Evolutionary conservation across 2,797 vertebrate species (phyloP), one percentile per base, ranked within the genome.

Genomic region (Orientallactaga sibirica): DNA sequence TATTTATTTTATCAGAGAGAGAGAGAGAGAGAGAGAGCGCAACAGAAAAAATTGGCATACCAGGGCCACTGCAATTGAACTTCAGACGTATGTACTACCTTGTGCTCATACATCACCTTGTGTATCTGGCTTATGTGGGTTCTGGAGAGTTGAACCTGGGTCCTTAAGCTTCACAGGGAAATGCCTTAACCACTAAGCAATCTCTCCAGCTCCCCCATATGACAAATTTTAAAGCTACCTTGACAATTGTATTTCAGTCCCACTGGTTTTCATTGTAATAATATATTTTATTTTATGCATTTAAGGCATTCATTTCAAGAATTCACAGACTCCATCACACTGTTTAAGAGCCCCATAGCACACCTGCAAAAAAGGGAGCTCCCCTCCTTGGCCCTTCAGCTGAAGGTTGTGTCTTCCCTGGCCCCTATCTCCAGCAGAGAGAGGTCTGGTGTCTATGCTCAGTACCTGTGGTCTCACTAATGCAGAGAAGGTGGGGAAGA

Each of bases 251-350:
- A 81, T 92, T 86, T 92, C 25, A 43, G 10, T 70, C 61, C 77
- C 20, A 64, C 71, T 81, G 11, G 15, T 81, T 92, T 81, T 81
- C 43, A 70, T 33, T n/a, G 81, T 76, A 91, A 82, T 81, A 76
- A 8, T 92, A 22, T 67, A 8, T 52, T 80, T 75, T 94, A 62
- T 84, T 75, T 85, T 92, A 74, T 64, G 2, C 18, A 80, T 43
- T 92, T 64, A 80, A 66, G 76, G 20, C 43, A 90, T 76, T 64
- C 48, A 90, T 81, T 81, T 86, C 25, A 80, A 74, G 64, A 86
- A 41, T 52, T 43, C 27, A 33, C 9, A 88, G 78, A 33, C 1
- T 22, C 29, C 6, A 73, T 43, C 41, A 48, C 43, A 77, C 55
- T 87, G 41, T 6, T 43, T 9, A n/a, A 22, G 68, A 85, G 58